Percentiles rank a stretch among this genome's conserved stretches.
Conservation (phyloP, 2,113 vertebrate species). For the Panurus biarmicus region DNA sequence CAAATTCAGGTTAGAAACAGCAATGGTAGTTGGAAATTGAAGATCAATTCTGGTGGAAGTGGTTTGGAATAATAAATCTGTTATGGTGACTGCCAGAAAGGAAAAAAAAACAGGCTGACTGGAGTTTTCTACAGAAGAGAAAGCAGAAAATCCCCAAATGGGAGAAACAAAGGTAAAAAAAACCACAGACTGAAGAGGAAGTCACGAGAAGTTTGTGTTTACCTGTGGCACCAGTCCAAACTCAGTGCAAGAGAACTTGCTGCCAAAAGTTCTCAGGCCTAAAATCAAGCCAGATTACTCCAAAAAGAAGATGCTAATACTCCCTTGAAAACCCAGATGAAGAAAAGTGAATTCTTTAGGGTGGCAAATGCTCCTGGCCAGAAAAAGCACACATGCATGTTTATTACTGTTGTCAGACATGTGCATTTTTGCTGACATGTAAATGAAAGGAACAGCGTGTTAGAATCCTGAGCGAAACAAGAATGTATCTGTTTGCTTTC, state of each 20-base stretch:
- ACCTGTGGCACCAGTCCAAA: constrained; percentile 6
- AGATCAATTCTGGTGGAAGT: not conserved
- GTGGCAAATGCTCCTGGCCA: accelerated
- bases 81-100: not conserved
- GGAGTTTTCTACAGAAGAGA: constrained; percentile 1
- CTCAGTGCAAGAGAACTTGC: not conserved
- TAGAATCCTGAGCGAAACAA: not conserved
- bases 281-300: constrained; percentile 7
- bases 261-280: not conserved
- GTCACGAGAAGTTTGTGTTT: not conserved
- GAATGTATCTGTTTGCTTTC: not conserved
- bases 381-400: not conserved
- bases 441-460: not conserved
- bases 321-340: not conserved
- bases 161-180: constrained; percentile 7
- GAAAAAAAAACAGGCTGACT: constrained; percentile 47
- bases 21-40: not conserved
- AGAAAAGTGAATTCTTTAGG: not conserved
- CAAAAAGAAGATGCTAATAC: not conserved
- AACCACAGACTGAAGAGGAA: constrained; percentile 5
- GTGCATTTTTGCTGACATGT: not conserved
- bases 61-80: not conserved
- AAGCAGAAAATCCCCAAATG: constrained; percentile 24
- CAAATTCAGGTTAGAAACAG: not conserved
- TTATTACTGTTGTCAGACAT: not conserved